Percentiles rank a stretch among this genome's conserved stretches.
phyloP scores from a whole-genome alignment of 2,888 invertebrate genomes.

The Xanthia togata region DNA sequence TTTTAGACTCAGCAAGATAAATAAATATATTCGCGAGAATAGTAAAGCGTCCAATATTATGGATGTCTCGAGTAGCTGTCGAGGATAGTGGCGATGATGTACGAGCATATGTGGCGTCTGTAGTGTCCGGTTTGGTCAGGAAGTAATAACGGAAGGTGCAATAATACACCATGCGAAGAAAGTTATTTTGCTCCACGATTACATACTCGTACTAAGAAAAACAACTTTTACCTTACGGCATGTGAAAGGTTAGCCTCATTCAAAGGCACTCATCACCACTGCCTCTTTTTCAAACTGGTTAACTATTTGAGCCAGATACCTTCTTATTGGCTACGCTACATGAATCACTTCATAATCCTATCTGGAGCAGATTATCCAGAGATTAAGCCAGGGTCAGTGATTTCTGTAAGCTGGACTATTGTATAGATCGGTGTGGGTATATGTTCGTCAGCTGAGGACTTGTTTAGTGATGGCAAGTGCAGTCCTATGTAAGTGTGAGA shows the following conservation, averaged over 20 bases:
- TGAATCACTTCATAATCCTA: not conserved
- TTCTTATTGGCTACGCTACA: not conserved
- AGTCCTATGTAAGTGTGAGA: not conserved
- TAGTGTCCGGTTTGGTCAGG: slow-evolving; percentile 7
- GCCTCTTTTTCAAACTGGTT: not conserved
- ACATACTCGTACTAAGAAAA: slow-evolving; percentile 17
- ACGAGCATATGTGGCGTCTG: not conserved
- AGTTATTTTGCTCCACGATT: slow-evolving; percentile 33
- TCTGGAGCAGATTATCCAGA: not conserved
- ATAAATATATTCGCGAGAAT: not conserved
- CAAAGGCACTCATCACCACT: slow-evolving; percentile 3
- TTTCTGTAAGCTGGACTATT: not conserved
- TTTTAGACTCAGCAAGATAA: not conserved
- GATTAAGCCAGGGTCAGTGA: not conserved
- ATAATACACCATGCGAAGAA: slow-evolving; percentile 33
- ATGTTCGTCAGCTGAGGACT: not conserved
- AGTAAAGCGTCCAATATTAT: not conserved
- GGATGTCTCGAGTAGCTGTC: not conserved
- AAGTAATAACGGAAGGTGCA: slow-evolving; percentile 19
- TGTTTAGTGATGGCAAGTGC: too few species aligned
- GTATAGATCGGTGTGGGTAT: not conserved
- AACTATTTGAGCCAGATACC: not conserved
- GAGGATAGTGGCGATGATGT: not conserved
- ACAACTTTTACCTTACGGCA: slow-evolving; percentile 50
- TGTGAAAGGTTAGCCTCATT: slow-evolving; percentile 29